Evolutionary conservation across 2,113 vertebrate genomes (phyloP), one percentile per base, ranked within the genome.

Genomic region (Romanogobio albipinnatus): DNA sequence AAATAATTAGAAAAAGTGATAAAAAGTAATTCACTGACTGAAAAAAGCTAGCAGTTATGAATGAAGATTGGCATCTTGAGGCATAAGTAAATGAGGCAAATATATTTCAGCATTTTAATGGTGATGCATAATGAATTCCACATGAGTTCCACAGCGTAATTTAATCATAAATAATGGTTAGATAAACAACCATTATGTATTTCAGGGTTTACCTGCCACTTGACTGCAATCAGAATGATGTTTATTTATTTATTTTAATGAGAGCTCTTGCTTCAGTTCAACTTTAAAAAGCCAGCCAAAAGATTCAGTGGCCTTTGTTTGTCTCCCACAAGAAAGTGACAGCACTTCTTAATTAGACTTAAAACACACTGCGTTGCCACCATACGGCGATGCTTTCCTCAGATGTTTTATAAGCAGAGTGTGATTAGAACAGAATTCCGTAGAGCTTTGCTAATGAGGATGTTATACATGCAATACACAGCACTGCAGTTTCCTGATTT

Each of bases 371-470:
- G 45, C 17, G 59, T 36, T 76, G 49, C 61, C 78, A 15, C 45
- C 39, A 70, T 43, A 66, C 39, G 43, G 39, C 58, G 4, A 58
- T 47, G 58, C 73, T 68, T 61, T 45, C 36, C 64, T 77, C 11
- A 33, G 43, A 66, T 56, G 36, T 33, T 14, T 61, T 53, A 4
- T 77, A 22, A 66, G 61, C 81, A 56, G 73, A 7, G 22, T 73
- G 43, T 85, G 75, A 82, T 81, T 82, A 74, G 66, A 61, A 49
- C 36, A n/a, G 19, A 76, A 77, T 76, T 86, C 85, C 13, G 13
- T 45, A 47, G 61, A 77, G 85, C 77, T 59, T 76, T 59, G 39
- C 81, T 86, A 86, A 86, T 84, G 82, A 82, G 84, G 49, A 61
- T 62, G 77, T 62, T 85, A 49, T 33, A 73, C 77, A 51, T 53